Base-by-base conservation (phyloP, 2,888 invertebrate genomes). In the Cantharis flavilabris region DNA sequence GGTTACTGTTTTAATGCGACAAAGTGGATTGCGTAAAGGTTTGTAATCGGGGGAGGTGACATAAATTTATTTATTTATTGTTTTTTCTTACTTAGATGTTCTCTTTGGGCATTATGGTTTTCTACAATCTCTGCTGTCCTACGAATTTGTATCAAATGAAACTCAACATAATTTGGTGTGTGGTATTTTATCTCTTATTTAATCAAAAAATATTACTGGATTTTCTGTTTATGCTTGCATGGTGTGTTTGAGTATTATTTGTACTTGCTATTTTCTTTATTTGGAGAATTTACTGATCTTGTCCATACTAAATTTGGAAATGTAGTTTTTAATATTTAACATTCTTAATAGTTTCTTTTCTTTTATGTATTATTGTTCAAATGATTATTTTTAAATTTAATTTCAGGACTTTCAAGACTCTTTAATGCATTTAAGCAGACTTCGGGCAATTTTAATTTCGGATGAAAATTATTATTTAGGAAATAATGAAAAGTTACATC, bases 121-220 rank as follows among this genome's bases (percentile, higher is more conserved):
- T 80, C 81, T 91, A 71, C 88, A 93, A 83, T 88, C 87, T 82
- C 84, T 94, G 72, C 90, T 94, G 70, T 89, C 90, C 72, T 89
- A 91, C 83, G 94, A 94, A 86, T 94, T 94, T 87, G 91, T 93
- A 75, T 78, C 82, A 77, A 80, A 90, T 79, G 90, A 91, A 76
- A 89, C 88, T 80, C 87, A 86, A 87, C 91, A 89, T 87, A 87
- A 84, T 79, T 85, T 82, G 86, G 91, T 91, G 88, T 90, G 89
- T 87, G 72, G 65, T 67, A n/a, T 67, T 26, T 49, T 49, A 49
- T 49, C 2, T 49, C n/a, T 49, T n/a, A 49, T 49, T 75, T 70
- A 80, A 78, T 77, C 69, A 10, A 69, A 26, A 28, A n/a, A 16
- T 23, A 23, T 69, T 30, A 16, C 7, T 16, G 26, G 20, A 20